Base-by-base conservation (phyloP, 2,797 vertebrate genomes). In the Selene dorsalis region DNA sequence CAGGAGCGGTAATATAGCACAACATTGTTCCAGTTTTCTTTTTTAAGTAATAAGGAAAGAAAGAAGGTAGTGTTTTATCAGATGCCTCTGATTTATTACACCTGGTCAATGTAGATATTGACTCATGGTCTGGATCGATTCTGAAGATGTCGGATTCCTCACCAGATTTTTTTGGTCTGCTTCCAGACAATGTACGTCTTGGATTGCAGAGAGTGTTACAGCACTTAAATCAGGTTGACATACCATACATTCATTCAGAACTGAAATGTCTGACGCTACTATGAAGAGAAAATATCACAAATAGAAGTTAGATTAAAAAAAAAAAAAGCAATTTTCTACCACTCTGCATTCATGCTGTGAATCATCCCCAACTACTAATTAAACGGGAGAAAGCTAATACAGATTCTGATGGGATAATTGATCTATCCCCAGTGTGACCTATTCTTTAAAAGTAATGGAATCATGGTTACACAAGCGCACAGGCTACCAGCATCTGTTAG, bases 141-240 rank as follows among this genome's bases (percentile, higher is more conserved):
- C n/a, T 65, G 39, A 80, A 71, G 41, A 69, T 32, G n/a, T 2
- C 59, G 24, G 32, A 47, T 18, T 39, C 57, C 58, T 69, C 39
- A 48, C 66, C 53, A 41, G 72, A 75, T 62, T 83, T 80, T 30
- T 75, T 56, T 70, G 64, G 63, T 73, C 74, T 60, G 72, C 76
- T 75, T 87, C 71, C 75, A 84, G 85, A 90, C 82, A 73, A 82
- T 63, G 66, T 59, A 78, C 69, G 39, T 80, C 62, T 85, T 73
- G 69, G 39, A 47, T 79, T 72, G 45, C 61, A 83, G 47, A 64
- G 67, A 47, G 62, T 60, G 71, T 89, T 82, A 78, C 68, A 38
- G 65, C 77, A 72, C 82, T 88, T 83, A 75, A 81, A 88, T 87
- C 86, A 84, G 73, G 64, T 82, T 72, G 76, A 71, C 52, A 68